Base-by-base conservation (phyloP, 2,797 vertebrate genomes). In the Netta rufina region DNA sequence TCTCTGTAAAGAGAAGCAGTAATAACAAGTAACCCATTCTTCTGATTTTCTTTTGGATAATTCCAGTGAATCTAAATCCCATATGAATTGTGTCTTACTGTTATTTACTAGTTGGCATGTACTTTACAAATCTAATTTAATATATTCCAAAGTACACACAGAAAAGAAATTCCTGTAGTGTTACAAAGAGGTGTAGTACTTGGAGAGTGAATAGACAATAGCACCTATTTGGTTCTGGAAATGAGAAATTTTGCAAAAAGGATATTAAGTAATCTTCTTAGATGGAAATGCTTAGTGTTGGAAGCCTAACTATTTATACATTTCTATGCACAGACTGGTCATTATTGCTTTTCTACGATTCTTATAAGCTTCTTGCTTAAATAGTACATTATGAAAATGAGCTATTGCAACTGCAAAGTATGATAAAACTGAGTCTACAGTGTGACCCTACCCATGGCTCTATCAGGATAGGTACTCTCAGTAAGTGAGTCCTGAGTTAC, bases 351-450 rank as follows among this genome's bases (percentile, higher is more conserved):
- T 93, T 97, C 94, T 85, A 72, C n/a, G 20, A 75, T 90, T 96
- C 95, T 96, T 91, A 83, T 94, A 97, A 95, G 74, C 84, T 95
- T 73, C 94, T 90, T 95, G 96, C 95, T 96, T 96, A 97, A 97
- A 97, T 96, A 95, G 84, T 87, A 90, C 90, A 95, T 92, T 96
- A 96, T 96, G 80, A 96, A 98, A 97, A 98, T 94, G 95, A 97
- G 93, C 87, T 95, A 89, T 78, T 88, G 81, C 86, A 90, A 96
- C 95, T 90, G 94, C 90, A 90, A 96, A 92, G 58, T 90, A 25
- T 93, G 93, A 97, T 97, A 95, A 96, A 97, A 96, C 66, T 83
- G 73, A 93, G 78, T 91, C 90, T 97, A 79, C 78, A 39, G 72
- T 88, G 78, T 97, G 94, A 96, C 90, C 86, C 79, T 96, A 92